phyloP scores from a whole-genome alignment of 2,888 invertebrate genomes.

The Tachina fera region DNA sequence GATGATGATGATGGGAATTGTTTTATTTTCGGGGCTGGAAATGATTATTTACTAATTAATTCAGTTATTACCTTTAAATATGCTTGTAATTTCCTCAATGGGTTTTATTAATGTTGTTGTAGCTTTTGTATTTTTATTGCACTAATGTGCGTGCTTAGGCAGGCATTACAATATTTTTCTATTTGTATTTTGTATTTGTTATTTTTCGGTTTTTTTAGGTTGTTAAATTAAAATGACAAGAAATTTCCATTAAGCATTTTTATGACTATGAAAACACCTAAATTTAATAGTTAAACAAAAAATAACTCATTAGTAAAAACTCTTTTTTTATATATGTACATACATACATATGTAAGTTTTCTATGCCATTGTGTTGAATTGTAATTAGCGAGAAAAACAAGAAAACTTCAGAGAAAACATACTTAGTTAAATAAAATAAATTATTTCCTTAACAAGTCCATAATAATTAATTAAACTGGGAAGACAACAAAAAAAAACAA shows the following conservation, averaged over 20 bases:
- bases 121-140: neutral
- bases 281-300: constrained; percentile 2
- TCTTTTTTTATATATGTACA: neutral
- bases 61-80: constrained; percentile 72
- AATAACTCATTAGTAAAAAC: constrained; percentile 41
- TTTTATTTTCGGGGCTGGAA: constrained; percentile 33
- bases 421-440: constrained; percentile 15
- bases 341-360: too few relatives aligned
- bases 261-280: constrained; percentile 58
- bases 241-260: constrained; percentile 64
- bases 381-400: constrained; percentile 61
- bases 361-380: constrained; percentile 58
- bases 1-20: constrained; percentile 28
- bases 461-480: neutral
- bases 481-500: constrained; percentile 1
- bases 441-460: constrained; percentile 1
- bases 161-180: constrained; percentile 53
- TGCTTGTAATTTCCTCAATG: constrained; percentile 68
- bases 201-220: constrained; percentile 35
- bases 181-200: too few relatives aligned
- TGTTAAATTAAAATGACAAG: constrained; percentile 61
- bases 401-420: neutral
- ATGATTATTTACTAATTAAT: constrained; percentile 70
- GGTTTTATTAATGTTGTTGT: constrained; percentile 11
- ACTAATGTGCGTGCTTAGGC: constrained; percentile 62